These are phyloP conservation scores for Tillus elongatus DNA, from an alignment of 2,888 invertebrate genomes.

Conservation along the genomic window DNA sequence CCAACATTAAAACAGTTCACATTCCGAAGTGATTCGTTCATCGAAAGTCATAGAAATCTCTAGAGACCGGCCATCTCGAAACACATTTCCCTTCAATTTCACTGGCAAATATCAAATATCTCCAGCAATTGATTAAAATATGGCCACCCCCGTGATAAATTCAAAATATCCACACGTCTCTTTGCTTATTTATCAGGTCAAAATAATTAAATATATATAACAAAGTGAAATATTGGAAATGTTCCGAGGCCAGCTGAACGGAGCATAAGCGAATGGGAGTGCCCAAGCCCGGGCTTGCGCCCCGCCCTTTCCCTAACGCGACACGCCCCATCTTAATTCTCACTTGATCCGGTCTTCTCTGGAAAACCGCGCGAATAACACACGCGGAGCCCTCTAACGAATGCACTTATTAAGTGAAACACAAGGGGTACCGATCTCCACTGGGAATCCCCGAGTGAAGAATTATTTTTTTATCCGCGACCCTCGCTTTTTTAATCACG, in stretches of 20 bases:
- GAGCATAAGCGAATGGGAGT: neutral
- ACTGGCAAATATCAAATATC: no score
- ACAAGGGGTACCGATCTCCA: conserved; percentile 29
- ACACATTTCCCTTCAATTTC: no score
- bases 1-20: no score
- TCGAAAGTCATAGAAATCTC: no score
- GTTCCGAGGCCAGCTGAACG: conserved; percentile 4
- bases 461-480: conserved; percentile 37
- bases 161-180: no score
- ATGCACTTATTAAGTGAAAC: conserved; percentile 37
- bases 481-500: conserved; percentile 41
- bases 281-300: conserved; percentile 16
- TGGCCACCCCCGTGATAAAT: no score
- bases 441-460: conserved; percentile 35
- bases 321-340: conserved; percentile 40
- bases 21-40: no score
- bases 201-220: neutral
- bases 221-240: no score
- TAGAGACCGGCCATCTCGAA: no score
- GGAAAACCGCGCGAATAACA: conserved; percentile 20
- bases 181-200: no score
- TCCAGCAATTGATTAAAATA: no score
- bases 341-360: conserved; percentile 35
- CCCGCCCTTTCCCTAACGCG: conserved; percentile 34
- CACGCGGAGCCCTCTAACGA: conserved; percentile 28